phyloP scores from a whole-genome alignment of 1,140 invertebrate species.

The Glossosoma conforme region DNA sequence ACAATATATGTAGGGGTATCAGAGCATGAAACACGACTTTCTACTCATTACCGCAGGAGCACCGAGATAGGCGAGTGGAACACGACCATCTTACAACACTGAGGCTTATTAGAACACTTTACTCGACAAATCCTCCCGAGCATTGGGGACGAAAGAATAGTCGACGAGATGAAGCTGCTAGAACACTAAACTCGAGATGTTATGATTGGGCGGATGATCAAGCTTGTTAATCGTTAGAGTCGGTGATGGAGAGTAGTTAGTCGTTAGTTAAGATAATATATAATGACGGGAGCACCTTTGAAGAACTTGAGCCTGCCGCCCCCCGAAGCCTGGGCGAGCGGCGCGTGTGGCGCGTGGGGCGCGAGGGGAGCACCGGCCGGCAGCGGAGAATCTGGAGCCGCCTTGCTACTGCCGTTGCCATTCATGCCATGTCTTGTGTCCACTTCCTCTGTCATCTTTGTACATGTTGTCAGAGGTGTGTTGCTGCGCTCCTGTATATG shows the following conservation, averaged over 20 bases:
- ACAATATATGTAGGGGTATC: conserved; percentile 40
- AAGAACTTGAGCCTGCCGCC: conserved; percentile 59
- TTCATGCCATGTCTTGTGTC: conserved; percentile 59
- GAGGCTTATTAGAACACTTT: too few relatives aligned
- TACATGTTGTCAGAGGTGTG: conserved; percentile 59
- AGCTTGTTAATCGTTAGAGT: too few relatives aligned
- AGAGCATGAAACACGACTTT: conserved; percentile 51
- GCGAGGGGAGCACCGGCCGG: conserved; percentile 7
- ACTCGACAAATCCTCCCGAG: too few relatives aligned
- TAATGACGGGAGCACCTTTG: conserved; percentile 56
- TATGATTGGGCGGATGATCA: too few relatives aligned
- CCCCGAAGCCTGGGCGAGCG: conserved; percentile 15
- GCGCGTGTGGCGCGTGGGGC: too few relatives aligned
- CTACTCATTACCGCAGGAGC: conserved; percentile 27
- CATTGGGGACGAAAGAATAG: too few relatives aligned
- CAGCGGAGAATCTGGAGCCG: conserved; percentile 10
- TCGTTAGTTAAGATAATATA: too few relatives aligned
- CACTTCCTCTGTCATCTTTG: conserved; percentile 61
- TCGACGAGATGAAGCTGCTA: too few relatives aligned
- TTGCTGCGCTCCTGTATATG: conserved; percentile 52
- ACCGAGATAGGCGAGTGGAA: background rate
- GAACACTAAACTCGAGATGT: too few relatives aligned
- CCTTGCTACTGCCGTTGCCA: conserved; percentile 52
- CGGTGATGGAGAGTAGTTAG: too few relatives aligned
- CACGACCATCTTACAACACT: too few relatives aligned